Base-by-base conservation (phyloP, 2,888 invertebrate genomes). In the Rhamnusium bicolor region DNA sequence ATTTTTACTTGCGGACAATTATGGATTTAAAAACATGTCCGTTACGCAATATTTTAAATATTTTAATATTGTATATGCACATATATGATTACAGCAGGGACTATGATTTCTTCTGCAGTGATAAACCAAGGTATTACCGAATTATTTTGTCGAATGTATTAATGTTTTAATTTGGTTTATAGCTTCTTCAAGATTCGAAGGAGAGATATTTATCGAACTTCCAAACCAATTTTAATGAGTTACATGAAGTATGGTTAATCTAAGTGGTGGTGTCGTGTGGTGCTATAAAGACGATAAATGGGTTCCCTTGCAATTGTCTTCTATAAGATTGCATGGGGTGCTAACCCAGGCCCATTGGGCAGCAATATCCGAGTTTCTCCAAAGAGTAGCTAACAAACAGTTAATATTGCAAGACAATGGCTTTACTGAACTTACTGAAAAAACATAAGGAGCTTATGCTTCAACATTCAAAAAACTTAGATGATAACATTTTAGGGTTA, bases 281-380 rank as follows among this genome's bases (percentile, higher is more conserved):
- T 92, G 92, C 89, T 89, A 91, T 86, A 91, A 92, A 87, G 91
- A 92, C 89, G 91, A 92, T 88, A 91, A 91, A 86, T 91, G 92
- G 90, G 90, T 92, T 85, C 92, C 93, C 79, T 90, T 92, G 78
- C 92, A 92, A 86, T 89, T 93, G 80, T 92, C 92, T 73, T 92
- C 92, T 82, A 92, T 93, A 79, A 89, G 92, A 81, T 89, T 93
- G 82, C 92, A 92, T 86, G 92, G 92, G 74, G 91, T 90, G 73
- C 89, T 92, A 74, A 92, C 92, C 27, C 91, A 92, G 82, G 92
- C 92, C 61, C 92, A 92, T 83, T 92, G 92, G 89, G 90, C 91
- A 69, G 92, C 92, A 71, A 91, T 92, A 66, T 90, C 92, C 71
- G 91, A 92, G 85, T 92, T 93, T 86, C 89, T 93, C 82, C 90